Evolutionary conservation across 92 coral and sea anemone genomes (phyloP).

Genomic region (Palythoa grandiflora): DNA sequence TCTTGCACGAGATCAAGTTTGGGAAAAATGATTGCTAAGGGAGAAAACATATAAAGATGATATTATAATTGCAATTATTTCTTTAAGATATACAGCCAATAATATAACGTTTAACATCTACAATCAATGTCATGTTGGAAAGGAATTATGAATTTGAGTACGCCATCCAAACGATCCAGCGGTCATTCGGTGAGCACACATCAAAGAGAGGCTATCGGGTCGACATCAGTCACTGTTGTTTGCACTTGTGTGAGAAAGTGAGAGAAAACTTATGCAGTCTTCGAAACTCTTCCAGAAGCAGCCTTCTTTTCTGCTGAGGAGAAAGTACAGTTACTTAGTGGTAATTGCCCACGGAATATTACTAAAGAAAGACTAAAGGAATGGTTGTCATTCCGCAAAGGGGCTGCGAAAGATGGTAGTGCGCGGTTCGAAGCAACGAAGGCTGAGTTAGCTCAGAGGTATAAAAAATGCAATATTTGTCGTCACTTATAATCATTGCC

Average conservation of each 20-base stretch:
- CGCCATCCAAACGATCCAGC: too few relatives aligned
- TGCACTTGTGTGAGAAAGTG: neutral
- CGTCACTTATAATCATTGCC: too few relatives aligned
- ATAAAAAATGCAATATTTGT: neutral
- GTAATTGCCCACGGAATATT: constrained; percentile 51
- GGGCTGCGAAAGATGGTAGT: constrained; percentile 60
- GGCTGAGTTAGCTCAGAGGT: constrained; percentile 65
- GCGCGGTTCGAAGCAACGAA: constrained; percentile 63
- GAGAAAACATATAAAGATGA: neutral
- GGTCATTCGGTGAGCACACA: too few relatives aligned
- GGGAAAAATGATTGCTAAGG: constrained; percentile 12
- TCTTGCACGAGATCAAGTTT: constrained; percentile 30
- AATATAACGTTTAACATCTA: neutral
- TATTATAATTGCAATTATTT: neutral
- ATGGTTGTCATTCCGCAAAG: neutral
- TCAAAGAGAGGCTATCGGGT: too few relatives aligned
- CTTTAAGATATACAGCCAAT: neutral
- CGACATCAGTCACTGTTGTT: too few relatives aligned
- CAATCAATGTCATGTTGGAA: too few relatives aligned
- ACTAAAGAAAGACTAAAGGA: constrained; percentile 60
- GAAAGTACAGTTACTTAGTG: constrained; percentile 58
- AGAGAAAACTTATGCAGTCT: neutral
- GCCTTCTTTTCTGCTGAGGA: constrained; percentile 62
- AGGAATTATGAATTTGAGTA: too few relatives aligned
- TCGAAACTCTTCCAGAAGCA: neutral